Evolutionary conservation across 2,113 vertebrate genomes (phyloP), one percentile per base, ranked within the genome.

Genomic region (Pluvialis apricaria): DNA sequence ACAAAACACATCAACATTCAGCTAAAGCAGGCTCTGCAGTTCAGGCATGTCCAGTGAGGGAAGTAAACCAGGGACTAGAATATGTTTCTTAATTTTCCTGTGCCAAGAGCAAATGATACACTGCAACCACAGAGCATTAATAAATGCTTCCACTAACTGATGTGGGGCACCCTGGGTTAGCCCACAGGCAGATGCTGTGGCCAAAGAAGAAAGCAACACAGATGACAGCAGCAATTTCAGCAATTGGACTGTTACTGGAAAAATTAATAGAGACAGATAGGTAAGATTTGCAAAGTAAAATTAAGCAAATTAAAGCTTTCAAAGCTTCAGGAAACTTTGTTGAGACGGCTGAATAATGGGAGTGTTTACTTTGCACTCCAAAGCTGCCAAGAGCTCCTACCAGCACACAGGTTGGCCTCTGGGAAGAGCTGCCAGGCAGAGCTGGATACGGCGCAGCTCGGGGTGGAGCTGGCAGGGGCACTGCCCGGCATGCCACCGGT

Each of bases 401-500:
- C n/a, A 54, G 29, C 8, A 21, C 62, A 76, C 2, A 24, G 25
- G 14, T 3, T 31, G 21, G 25, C 10, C n/a, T 42, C 15, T 29
- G 57, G 42, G 45, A n/a, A 40, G 42, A 38, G 49, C 49, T 7
- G 11, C 22, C 49, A 51, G 51, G 75, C 65, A 78, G 32, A 72
- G 36, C 22, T 45, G 77, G 72, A 4, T 7, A 18, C 0, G 1
- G 17, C 2, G 4, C 34, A 70, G 57, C 26, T 42, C 0, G 0
- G 44, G 38, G 9, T 55, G 64, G 54, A 64, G 54, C 16, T 57
- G 86, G 29, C 1, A 3, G 25, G 13, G 25, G 6, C 64, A 51
- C 24, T 64, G 64, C 49, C n/a, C 5, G 0, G 18, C 0, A 1
- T 11, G 40, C 9, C 15, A 11, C 31, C 1, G 3, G 13, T 7